Conservation (phyloP, 2,888 invertebrate species). For the Limnephilus lunatus region DNA sequence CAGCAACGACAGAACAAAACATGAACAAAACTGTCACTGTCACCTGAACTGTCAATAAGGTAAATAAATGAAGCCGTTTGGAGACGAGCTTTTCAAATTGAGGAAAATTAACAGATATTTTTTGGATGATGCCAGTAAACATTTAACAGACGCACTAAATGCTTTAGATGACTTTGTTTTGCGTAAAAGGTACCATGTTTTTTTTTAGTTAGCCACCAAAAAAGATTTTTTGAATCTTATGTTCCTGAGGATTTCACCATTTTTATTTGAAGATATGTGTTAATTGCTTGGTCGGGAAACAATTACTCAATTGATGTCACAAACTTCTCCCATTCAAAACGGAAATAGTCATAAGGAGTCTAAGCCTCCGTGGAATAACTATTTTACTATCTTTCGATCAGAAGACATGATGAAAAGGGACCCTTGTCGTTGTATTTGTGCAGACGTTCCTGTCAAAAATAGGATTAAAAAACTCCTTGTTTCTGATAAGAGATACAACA, state of each 20-base stretch:
- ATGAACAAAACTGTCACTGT: no score
- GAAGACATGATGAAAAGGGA: not conserved
- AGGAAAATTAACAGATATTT: slow-evolving; percentile 54
- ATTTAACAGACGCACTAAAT: slow-evolving; percentile 52
- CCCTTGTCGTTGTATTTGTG: not conserved
- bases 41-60: slow-evolving; percentile 5
- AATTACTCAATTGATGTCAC: not conserved
- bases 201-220: not conserved
- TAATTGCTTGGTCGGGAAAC: not conserved
- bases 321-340: not conserved
- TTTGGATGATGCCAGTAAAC: slow-evolving; percentile 39
- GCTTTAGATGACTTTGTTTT: slow-evolving; percentile 40
- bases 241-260: not conserved
- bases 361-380: slow-evolving; percentile 12
- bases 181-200: slow-evolving; percentile 30
- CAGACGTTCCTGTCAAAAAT: not conserved
- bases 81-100: slow-evolving; percentile 28
- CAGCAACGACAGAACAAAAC: not conserved
- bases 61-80: slow-evolving; percentile 45
- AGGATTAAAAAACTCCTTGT: slow-evolving; percentile 32
- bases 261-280: not conserved
- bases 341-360: not conserved
- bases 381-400: slow-evolving; percentile 1
- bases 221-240: not conserved
- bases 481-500: slow-evolving; percentile 30